These are phyloP conservation scores for Aphelocoma coerulescens DNA, from an alignment of 2,113 vertebrate genomes.

Conservation along the genomic window DNA sequence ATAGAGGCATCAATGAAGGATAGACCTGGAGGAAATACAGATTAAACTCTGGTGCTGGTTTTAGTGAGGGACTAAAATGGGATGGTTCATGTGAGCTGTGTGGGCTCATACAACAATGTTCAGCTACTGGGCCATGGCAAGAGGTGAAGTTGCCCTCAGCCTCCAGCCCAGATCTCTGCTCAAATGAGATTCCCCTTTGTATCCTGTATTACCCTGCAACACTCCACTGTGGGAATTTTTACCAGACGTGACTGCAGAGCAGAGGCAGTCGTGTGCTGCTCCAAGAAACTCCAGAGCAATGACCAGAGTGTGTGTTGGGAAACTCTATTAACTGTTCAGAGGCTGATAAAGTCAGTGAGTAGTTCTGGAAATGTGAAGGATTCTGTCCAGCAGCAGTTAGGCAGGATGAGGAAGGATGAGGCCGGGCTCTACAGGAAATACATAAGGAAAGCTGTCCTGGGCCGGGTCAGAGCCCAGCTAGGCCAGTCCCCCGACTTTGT, in stretches of 20 bases:
- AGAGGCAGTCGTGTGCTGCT: neutral
- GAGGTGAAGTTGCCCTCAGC: neutral
- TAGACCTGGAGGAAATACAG: neutral
- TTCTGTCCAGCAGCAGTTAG: neutral
- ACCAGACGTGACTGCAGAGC: neutral
- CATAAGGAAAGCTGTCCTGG: neutral
- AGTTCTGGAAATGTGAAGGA: neutral
- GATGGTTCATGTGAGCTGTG: accelerated
- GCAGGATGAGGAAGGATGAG: neutral
- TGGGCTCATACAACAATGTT: neutral
- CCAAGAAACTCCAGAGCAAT: neutral
- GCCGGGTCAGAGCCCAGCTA: neutral
- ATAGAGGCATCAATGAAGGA: neutral
- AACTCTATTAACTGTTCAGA: neutral
- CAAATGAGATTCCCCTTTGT: neutral
- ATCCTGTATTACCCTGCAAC: neutral
- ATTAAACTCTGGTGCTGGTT: neutral
- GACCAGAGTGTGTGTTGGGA: neutral
- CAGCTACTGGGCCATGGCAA: neutral
- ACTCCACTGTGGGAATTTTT: neutral
- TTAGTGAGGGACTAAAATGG: neutral
- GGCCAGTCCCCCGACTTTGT: neutral
- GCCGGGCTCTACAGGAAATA: neutral
- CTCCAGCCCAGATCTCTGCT: neutral
- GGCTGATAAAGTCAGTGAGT: neutral